Evolutionary conservation across 1,140 invertebrate species (phyloP).

Genomic region (Sarcophaga bullata): DNA sequence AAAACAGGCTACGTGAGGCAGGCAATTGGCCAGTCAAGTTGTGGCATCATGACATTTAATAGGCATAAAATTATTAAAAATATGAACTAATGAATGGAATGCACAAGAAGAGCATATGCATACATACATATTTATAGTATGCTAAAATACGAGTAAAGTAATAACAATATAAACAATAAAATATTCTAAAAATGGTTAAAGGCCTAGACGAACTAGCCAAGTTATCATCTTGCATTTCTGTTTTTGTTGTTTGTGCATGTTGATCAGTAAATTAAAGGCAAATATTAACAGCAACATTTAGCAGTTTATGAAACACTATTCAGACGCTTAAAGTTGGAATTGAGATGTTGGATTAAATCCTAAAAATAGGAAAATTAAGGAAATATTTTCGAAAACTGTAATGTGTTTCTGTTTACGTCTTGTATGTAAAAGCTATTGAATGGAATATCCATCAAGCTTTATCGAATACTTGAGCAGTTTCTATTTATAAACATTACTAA

Average conservation of each 20-base stretch:
- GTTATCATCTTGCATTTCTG: background rate
- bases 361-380: too few relatives aligned
- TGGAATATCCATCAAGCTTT: too few relatives aligned
- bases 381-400: too few relatives aligned
- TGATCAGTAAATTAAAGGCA: slow-evolving; percentile 5
- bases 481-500: too few relatives aligned
- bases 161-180: background rate
- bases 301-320: background rate
- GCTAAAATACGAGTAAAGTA: too few relatives aligned
- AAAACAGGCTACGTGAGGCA: background rate
- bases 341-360: too few relatives aligned
- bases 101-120: background rate
- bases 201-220: background rate
- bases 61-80: slow-evolving; percentile 7
- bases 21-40: background rate
- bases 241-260: background rate
- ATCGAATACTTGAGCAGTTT: too few relatives aligned
- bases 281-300: slow-evolving; percentile 1
- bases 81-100: slow-evolving; percentile 11
- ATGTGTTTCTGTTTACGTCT: too few relatives aligned
- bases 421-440: too few relatives aligned
- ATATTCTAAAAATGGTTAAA: background rate
- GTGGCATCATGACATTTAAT: slow-evolving; percentile 10
- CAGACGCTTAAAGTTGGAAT: too few relatives aligned
- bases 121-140: background rate